Conservation (phyloP, 2,888 invertebrate species). For the Geophilus truncorum region DNA sequence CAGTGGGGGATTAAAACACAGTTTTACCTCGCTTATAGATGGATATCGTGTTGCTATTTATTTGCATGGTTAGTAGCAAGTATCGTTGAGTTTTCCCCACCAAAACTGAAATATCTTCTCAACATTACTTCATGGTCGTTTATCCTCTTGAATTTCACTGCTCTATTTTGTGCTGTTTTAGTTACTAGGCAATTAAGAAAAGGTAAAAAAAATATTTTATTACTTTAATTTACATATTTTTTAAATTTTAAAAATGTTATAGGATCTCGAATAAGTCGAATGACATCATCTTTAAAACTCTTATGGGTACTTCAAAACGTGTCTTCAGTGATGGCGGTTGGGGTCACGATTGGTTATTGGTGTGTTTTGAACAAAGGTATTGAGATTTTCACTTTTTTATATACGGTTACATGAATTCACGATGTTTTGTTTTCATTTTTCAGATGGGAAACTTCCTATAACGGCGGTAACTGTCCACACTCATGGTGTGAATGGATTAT, state of each 20-base stretch:
- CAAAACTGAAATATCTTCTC: background rate
- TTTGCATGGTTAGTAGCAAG: background rate
- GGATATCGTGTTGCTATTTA: background rate
- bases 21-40: background rate
- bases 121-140: background rate
- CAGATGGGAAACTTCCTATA: slow-evolving; percentile 32
- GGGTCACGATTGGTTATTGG: background rate
- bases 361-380: background rate
- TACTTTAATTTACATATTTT: background rate
- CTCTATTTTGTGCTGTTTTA: background rate
- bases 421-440: background rate
- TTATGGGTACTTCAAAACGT: background rate
- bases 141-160: background rate
- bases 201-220: background rate
- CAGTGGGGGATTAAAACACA: background rate
- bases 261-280: background rate
- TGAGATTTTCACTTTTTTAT: no score
- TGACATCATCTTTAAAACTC: background rate
- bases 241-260: background rate
- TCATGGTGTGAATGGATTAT: slow-evolving; percentile 45
- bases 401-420: no score
- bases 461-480: slow-evolving; percentile 40
- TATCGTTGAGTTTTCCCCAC: background rate
- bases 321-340: background rate
- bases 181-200: background rate